Percentiles rank a stretch among this genome's conserved stretches.
Conservation (phyloP, 2,888 invertebrate species). For the Incurvaria masculella region DNA sequence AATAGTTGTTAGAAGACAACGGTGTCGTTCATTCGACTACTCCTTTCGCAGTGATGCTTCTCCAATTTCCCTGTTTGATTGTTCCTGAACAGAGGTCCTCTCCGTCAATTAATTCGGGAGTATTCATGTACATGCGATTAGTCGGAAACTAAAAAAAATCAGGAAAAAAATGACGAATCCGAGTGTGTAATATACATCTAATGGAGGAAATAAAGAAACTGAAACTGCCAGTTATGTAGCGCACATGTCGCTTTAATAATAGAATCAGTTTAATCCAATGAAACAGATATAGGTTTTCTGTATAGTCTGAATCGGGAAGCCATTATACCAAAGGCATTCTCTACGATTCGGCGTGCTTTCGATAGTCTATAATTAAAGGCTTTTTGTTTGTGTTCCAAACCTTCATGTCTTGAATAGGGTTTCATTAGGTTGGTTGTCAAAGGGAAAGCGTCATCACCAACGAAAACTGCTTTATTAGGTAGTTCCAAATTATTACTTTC, state of each 20-base stretch:
- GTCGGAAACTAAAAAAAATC: too few species aligned
- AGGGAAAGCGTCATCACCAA: slow-evolving; percentile 13
- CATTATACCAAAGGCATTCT: slow-evolving; percentile 17
- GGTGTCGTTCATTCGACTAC: slow-evolving; percentile 18
- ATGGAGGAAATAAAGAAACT: too few species aligned
- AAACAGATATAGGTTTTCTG: slow-evolving; percentile 15
- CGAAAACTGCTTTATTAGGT: slow-evolving; percentile 8
- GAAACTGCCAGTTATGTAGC: slow-evolving; percentile 19
- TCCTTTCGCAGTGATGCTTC: slow-evolving; percentile 17
- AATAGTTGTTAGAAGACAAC: slow-evolving; percentile 20
- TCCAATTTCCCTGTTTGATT: slow-evolving; percentile 19
- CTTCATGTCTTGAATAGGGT: slow-evolving; percentile 9
- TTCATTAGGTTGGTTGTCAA: slow-evolving; percentile 11
- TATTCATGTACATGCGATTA: slow-evolving; percentile 16
- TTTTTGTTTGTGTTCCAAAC: slow-evolving; percentile 2
- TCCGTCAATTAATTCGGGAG: slow-evolving; percentile 19
- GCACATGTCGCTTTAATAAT: slow-evolving; percentile 18
- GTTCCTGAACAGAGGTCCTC: slow-evolving; percentile 17
- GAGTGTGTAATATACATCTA: too few species aligned
- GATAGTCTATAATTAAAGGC: slow-evolving; percentile 17
- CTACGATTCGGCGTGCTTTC: slow-evolving; percentile 16
- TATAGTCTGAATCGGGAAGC: slow-evolving; percentile 18
- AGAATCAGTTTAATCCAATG: slow-evolving; percentile 14
- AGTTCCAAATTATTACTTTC: slow-evolving; percentile 7
- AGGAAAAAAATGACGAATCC: too few species aligned